phyloP scores from a whole-genome alignment of 2,888 invertebrate species.

The Dione juno region DNA sequence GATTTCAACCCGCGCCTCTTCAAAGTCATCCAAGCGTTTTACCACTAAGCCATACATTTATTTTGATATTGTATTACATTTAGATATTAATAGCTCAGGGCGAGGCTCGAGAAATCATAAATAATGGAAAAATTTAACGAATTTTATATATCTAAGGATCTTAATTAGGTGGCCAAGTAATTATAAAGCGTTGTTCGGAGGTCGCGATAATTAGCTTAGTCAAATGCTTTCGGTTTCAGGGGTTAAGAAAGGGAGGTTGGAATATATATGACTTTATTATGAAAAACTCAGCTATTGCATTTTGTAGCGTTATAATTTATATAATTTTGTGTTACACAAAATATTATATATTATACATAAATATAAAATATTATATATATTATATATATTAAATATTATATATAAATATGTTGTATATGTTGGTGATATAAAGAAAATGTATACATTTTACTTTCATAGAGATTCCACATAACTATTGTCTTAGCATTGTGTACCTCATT shows the following conservation, averaged over 20 bases:
- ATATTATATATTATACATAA: too few relatives aligned
- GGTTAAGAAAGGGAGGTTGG: constrained; percentile 11
- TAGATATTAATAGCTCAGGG: constrained; percentile 50
- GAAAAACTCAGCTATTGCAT: neutral
- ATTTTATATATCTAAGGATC: constrained; percentile 52
- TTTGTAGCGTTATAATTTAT: constrained; percentile 8
- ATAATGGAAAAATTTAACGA: constrained; percentile 39
- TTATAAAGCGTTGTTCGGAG: constrained; percentile 47
- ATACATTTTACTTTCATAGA: too few relatives aligned
- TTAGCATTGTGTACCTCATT: too few relatives aligned
- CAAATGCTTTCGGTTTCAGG: constrained; percentile 29
- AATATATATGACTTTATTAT: constrained; percentile 32
- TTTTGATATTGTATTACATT: constrained; percentile 11
- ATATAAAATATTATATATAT: too few relatives aligned
- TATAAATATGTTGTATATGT: too few relatives aligned
- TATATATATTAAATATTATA: too few relatives aligned
- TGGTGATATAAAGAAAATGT: too few relatives aligned
- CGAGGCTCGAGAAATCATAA: constrained; percentile 51
- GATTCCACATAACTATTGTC: too few relatives aligned
- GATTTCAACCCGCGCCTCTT: too few relatives aligned
- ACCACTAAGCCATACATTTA: neutral
- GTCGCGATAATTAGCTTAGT: constrained; percentile 42
- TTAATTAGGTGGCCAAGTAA: constrained; percentile 56
- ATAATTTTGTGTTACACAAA: neutral
- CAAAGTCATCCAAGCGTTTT: too few relatives aligned